Evolutionary conservation across 2,888 invertebrate species (phyloP), one percentile per base, ranked within the genome.

Genomic region (Cephus sareptanus): DNA sequence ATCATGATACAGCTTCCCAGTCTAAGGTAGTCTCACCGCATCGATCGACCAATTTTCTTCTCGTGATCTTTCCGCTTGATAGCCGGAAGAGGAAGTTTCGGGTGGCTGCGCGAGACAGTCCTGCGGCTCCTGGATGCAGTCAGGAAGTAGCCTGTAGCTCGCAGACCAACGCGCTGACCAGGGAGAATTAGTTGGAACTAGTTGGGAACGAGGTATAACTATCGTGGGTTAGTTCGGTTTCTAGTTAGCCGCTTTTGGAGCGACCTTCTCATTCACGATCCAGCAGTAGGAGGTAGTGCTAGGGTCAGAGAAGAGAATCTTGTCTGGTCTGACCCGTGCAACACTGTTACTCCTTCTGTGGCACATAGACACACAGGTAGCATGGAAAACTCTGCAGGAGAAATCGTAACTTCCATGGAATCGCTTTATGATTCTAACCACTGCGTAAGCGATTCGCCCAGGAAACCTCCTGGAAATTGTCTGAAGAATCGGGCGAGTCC

Each of bases 381-480:
- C 9, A 23, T 56, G 6, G 23, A 56, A 23, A 56, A 23, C 56
- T 40, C 15, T 56, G 6, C 23, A 6, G 56, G 56, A 23, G 56
- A 9, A 23, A 9, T 2, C 23, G 56, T 56, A 56, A 56, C 56
- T 56, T 9, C 9, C 23, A 9, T 56, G 23, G 23, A 71, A 71
- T 71, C 12, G 71, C 71, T 31, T 31, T 71, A 71, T 12, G 34
- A 33, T 34, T 31, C 33, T 31, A 71, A 6, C 71, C 71, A 13
- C 33, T 34, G 34, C 71, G 71, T 31, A 33, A 71, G 33, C 31
- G 71, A 33, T 71, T 71, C 71, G 34, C 71, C 13, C 71, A 31
- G 71, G 71, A 71, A 31, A 23, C 71, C 56, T 6, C 13, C 33
- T 71, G 71, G 71, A 71, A 71, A 71, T 71, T 71, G 31, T 71